These are phyloP conservation scores for Acutogordius australiensis DNA, from an alignment of 2,888 invertebrate species.

Conservation along the genomic window DNA sequence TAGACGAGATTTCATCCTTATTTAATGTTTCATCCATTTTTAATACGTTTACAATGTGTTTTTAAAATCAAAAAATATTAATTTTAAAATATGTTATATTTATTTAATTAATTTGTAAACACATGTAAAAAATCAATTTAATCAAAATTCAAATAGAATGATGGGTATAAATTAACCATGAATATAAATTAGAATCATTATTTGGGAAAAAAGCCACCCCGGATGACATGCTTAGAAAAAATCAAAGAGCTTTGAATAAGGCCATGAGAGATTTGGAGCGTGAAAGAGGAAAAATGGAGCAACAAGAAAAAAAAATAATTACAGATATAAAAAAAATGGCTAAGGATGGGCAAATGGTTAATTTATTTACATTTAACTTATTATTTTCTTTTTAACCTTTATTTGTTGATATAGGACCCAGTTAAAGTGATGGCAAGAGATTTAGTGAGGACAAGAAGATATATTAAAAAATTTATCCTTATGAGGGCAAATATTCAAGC, in stretches of 20 bases:
- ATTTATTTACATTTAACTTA: background rate
- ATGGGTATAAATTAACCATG: too few relatives aligned
- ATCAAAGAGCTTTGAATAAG: conserved; percentile 82
- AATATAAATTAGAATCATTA: conserved; percentile 28
- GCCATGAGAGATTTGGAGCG: conserved; percentile 90
- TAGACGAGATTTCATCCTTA: background rate
- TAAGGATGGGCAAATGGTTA: conserved; percentile 88
- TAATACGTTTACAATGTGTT: too few relatives aligned
- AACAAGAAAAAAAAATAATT: conserved; percentile 92
- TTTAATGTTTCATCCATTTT: background rate
- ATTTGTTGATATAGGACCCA: conserved; percentile 40
- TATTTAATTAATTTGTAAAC: too few relatives aligned
- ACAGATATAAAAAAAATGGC: conserved; percentile 92
- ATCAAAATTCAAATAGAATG: too few relatives aligned
- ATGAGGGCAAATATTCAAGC: conserved; percentile 99
- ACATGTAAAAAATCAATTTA: too few relatives aligned
- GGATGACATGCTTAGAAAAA: conserved; percentile 87
- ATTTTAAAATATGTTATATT: too few relatives aligned
- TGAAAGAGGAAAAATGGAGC: conserved; percentile 67
- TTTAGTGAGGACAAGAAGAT: conserved; percentile 64
- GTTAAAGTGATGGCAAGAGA: conserved; percentile 99
- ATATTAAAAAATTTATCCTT: conserved; percentile 87
- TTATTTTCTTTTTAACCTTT: background rate
- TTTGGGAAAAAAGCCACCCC: conserved; percentile 85
- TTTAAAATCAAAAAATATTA: too few relatives aligned